Base-by-base conservation (phyloP, 2,797 vertebrate genomes). In the Syngnathus rostellatus region DNA sequence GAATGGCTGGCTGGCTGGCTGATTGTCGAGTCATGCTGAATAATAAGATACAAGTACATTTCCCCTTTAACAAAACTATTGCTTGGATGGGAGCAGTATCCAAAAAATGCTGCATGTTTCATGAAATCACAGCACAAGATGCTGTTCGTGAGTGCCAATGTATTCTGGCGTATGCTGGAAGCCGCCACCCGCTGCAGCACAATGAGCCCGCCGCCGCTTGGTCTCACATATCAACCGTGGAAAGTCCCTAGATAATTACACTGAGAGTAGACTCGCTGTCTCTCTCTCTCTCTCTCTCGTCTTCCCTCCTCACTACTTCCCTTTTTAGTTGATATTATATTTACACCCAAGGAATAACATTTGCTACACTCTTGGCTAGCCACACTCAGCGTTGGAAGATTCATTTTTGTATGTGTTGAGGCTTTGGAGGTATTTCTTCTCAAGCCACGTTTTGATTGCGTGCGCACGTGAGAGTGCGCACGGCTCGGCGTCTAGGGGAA, bases 241-340 rank as follows among this genome's bases (percentile, higher is more conserved):
- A 91, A 91, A 91, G 87, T 91, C 90, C 90, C 90, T 61, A 81
- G 82, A 88, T 87, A 89, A 84, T 89, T 86, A 80, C 77, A 72
- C 78, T 80, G 81, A 83, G 82, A 81, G 79, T 72, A 79, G 17
- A 75, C 69, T 71, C 66, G 72, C 67, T 54, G 37, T 46, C 65
- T 51, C 59, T 69, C 64, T 31, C 31, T 31, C 31, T 31, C 31
- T 31, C 63, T 72, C 62, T 65, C 71, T 74, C 45, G 31, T 68
- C 69, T 71, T 46, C 53, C 68, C 25, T 50, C 66, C 67, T 66
- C 53, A 48, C 37, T n/a, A 54, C 62, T 68, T 38, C 40, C 60
- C 11, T 8, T 57, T 46, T 23, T 2, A 46, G 23, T 58, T 66
- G 41, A 61, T 7, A 2, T 19, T 7, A 2, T 19, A 9, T 55